Percentiles rank a stretch among this genome's conserved stretches.
These are phyloP conservation scores for Exocentrus adspersus DNA, from an alignment of 2,888 invertebrate species.

Conservation along the genomic window DNA sequence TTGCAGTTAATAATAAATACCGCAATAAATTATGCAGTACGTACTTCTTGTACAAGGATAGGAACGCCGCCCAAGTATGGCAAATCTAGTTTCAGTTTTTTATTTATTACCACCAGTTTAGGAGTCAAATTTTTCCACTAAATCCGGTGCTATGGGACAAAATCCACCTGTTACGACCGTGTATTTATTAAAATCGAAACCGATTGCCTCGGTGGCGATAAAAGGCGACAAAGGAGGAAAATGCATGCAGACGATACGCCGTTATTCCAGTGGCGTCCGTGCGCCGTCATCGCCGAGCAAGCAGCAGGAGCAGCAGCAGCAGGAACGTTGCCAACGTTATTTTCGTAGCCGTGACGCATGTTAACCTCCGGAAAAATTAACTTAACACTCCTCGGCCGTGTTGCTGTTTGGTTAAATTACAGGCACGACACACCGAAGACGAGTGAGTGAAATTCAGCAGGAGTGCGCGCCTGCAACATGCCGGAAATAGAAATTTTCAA, in stretches of 20 bases:
- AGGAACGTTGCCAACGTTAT: slow-evolving; percentile 53
- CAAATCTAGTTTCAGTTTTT: slow-evolving; percentile 11
- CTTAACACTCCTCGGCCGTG: slow-evolving; percentile 8
- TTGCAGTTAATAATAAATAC: slow-evolving; percentile 27
- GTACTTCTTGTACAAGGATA: slow-evolving; percentile 24
- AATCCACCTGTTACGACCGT: slow-evolving; percentile 29
- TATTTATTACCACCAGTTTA: background rate
- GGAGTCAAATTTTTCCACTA: too few relatives aligned
- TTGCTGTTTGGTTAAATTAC: background rate
- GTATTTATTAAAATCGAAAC: slow-evolving; percentile 25
- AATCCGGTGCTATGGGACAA: slow-evolving; percentile 1
- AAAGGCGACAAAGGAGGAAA: slow-evolving; percentile 31
- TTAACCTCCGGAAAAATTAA: slow-evolving; percentile 46
- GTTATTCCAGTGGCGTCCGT: slow-evolving; percentile 36
- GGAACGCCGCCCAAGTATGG: slow-evolving; percentile 20
- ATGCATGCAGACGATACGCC: slow-evolving; percentile 41
- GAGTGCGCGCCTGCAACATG: background rate
- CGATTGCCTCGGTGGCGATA: slow-evolving; percentile 23
- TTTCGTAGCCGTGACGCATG: slow-evolving; percentile 54
- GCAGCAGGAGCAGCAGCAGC: too few relatives aligned
- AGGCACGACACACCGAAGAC: slow-evolving; percentile 15
- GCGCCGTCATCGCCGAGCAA: slow-evolving; percentile 39
- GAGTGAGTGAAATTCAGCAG: background rate
- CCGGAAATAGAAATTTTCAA: background rate
- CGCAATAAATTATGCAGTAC: slow-evolving; percentile 20